phyloP scores from a whole-genome alignment of 2,113 vertebrate species.

The Macquaria australasica region DNA sequence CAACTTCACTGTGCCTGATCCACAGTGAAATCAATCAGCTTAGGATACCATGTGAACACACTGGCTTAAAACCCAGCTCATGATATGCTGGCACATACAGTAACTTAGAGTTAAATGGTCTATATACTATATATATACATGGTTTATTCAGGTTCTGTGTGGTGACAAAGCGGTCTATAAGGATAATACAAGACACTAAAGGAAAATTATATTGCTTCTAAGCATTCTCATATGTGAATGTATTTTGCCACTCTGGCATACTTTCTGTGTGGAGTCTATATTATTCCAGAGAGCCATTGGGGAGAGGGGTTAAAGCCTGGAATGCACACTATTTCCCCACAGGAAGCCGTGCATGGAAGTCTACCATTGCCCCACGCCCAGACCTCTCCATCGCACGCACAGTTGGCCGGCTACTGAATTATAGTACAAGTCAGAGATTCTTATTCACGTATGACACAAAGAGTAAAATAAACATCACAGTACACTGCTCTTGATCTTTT shows the following conservation, averaged over 20 bases:
- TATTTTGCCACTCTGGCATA: conserved; percentile 47
- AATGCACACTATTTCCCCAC: conserved; percentile 82
- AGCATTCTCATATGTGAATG: conserved; percentile 61
- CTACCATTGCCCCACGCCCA: conserved; percentile 73
- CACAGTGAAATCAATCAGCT: conserved; percentile 45
- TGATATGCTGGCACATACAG: not conserved
- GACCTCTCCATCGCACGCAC: conserved; percentile 62
- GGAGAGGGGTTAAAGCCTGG: conserved; percentile 77
- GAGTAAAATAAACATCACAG: conserved; percentile 20
- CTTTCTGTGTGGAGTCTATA: conserved; percentile 61
- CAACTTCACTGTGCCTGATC: conserved; percentile 38
- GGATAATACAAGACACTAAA: conserved; percentile 3
- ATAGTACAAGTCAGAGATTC: not conserved
- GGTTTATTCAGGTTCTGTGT: conserved; percentile 14
- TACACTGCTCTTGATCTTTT: conserved; percentile 2
- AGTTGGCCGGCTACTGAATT: conserved; percentile 11
- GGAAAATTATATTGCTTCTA: conserved; percentile 19
- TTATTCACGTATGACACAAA: not conserved
- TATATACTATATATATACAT: not conserved
- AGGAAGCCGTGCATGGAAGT: conserved; percentile 76
- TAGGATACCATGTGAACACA: conserved; percentile 25
- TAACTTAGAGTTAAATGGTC: not conserved
- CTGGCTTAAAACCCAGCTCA: not conserved
- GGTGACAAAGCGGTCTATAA: not conserved
- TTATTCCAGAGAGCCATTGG: conserved; percentile 73